Percentiles rank a stretch among this genome's conserved stretches.
Evolutionary conservation across 2,888 invertebrate genomes (phyloP).

Genomic region (Seladonia tumulorum): DNA sequence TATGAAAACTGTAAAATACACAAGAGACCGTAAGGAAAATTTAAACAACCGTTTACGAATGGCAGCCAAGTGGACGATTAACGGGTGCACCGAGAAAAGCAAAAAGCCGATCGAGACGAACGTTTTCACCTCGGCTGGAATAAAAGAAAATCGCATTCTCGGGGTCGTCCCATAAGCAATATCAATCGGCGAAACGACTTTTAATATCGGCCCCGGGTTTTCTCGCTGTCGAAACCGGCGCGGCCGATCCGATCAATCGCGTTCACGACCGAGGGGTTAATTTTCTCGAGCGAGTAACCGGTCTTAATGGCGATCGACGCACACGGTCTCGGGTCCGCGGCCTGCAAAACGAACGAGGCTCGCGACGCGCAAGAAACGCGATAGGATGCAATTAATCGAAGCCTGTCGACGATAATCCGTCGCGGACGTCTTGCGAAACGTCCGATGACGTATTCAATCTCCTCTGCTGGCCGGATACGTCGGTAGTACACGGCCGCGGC

Average conservation of each 20-base stretch:
- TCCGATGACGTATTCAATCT: constrained; percentile 32
- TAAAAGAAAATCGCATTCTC: neutral
- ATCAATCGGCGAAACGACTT: neutral
- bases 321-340: neutral
- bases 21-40: neutral
- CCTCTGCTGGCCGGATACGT: neutral
- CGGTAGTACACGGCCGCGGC: neutral
- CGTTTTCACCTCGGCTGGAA: too few species aligned
- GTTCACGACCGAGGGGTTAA: constrained; percentile 25
- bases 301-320: constrained; percentile 22
- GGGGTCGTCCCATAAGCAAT: neutral
- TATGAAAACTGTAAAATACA: too few species aligned
- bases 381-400: constrained; percentile 29
- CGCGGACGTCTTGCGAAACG: neutral
- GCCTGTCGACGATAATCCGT: neutral
- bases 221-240: neutral
- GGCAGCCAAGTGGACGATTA: neutral
- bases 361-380: constrained; percentile 18
- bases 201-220: neutral
- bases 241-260: neutral
- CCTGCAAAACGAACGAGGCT: constrained; percentile 2
- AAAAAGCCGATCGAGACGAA: too few species aligned
- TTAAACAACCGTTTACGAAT: neutral
- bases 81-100: neutral
- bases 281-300: constrained; percentile 20